phyloP scores from a whole-genome alignment of 1,140 invertebrate species.

The Leucophenga varia region DNA sequence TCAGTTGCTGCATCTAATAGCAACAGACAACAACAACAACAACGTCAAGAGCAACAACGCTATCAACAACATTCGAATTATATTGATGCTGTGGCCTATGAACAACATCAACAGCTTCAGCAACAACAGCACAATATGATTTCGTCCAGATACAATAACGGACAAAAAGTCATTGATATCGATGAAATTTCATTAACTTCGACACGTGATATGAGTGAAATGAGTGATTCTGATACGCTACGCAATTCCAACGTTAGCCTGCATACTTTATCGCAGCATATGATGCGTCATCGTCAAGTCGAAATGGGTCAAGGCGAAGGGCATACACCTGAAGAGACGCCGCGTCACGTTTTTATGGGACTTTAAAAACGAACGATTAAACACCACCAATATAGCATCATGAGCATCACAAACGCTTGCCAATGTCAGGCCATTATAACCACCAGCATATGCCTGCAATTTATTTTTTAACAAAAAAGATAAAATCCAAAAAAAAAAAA shows the following conservation, averaged over 20 bases:
- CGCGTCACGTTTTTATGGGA: too few relatives aligned
- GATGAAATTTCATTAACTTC: conserved; percentile 16
- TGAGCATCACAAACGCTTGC: too few relatives aligned
- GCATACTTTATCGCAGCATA: neutral
- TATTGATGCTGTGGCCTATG: neutral
- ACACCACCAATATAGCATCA: too few relatives aligned
- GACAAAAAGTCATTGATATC: conserved; percentile 14
- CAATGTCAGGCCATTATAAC: too few relatives aligned
- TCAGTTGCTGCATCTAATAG: too few relatives aligned
- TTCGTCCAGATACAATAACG: too few relatives aligned
- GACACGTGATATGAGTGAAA: conserved; percentile 13
- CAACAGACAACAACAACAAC: conserved; percentile 7
- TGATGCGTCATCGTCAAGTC: neutral
- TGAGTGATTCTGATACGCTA: conserved; percentile 18
- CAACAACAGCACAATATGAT: too few relatives aligned
- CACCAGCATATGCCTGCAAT: too few relatives aligned
- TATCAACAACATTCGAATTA: neutral
- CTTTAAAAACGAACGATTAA: too few relatives aligned
- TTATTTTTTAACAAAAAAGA: too few relatives aligned
- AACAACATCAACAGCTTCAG: neutral
- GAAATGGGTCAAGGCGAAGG: conserved; percentile 1
- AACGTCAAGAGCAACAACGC: neutral
- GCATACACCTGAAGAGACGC: neutral
- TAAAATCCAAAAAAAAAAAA: too few relatives aligned
- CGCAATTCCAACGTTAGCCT: conserved; percentile 2